These are phyloP conservation scores for Acanthiza pusilla DNA, from an alignment of 2,797 vertebrate genomes.

Conservation along the genomic window DNA sequence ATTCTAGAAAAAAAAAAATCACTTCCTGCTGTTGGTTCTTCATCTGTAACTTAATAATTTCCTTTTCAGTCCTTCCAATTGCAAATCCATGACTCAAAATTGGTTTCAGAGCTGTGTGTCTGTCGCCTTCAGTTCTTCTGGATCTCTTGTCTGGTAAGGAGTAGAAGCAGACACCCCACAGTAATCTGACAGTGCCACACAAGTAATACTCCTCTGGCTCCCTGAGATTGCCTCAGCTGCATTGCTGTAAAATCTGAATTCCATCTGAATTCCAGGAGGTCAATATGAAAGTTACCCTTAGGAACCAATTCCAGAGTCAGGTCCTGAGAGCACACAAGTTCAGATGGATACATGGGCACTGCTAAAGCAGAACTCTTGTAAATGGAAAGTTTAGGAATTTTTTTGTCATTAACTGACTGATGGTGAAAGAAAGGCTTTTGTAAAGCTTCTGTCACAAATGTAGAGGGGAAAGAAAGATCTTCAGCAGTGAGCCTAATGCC, in stretches of 20 bases:
- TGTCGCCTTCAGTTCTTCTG: not conserved
- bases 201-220: not conserved
- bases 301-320: not conserved
- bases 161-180: not conserved
- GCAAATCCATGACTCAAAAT: not conserved
- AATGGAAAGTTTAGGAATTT: rapidly evolving
- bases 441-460: not conserved
- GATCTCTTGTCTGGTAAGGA: not conserved
- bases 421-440: not conserved
- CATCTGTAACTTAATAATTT: not conserved
- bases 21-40: not conserved
- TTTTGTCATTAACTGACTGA: not conserved
- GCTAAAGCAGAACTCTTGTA: not conserved
- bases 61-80: not conserved
- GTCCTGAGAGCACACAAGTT: not conserved
- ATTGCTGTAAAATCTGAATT: not conserved
- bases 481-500: not conserved
- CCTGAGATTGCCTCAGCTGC: not conserved
- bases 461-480: rapidly evolving
- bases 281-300: not conserved
- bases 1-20: not conserved
- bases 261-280: not conserved
- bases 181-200: not conserved
- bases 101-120: not conserved
- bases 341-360: not conserved